phyloP scores from a whole-genome alignment of 2,888 invertebrate species.

The Hololepta plana region DNA sequence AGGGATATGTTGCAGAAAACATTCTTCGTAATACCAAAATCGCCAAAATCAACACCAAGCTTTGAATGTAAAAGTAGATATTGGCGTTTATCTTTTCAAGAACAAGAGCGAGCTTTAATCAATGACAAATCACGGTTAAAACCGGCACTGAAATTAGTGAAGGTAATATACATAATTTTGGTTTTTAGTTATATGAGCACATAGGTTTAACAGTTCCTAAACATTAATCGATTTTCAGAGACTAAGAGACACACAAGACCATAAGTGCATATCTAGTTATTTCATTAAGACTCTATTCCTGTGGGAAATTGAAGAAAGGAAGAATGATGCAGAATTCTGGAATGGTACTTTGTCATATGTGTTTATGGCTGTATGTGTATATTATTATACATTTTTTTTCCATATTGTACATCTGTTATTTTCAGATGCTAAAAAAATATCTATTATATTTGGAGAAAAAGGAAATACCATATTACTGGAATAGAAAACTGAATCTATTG shows the following conservation, averaged over 20 bases:
- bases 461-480: slow-evolving; percentile 25
- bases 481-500: slow-evolving; percentile 20
- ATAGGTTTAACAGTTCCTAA: no score
- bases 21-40: slow-evolving; percentile 22
- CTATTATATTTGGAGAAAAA: slow-evolving; percentile 11
- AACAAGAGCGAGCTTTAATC: slow-evolving; percentile 23
- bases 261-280: slow-evolving; percentile 25
- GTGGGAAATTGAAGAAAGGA: slow-evolving; percentile 17
- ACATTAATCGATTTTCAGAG: no score
- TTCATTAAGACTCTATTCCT: slow-evolving; percentile 29
- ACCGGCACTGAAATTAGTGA: slow-evolving; percentile 20
- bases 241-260: slow-evolving; percentile 23
- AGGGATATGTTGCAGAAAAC: slow-evolving; percentile 14
- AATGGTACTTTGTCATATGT: slow-evolving; percentile 14
- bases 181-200: slow-evolving; percentile 5
- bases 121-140: slow-evolving; percentile 15
- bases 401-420: slow-evolving; percentile 5
- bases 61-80: slow-evolving; percentile 11
- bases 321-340: slow-evolving; percentile 13
- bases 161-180: slow-evolving; percentile 13
- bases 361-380: slow-evolving; percentile 18
- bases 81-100: slow-evolving; percentile 26
- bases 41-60: slow-evolving; percentile 11
- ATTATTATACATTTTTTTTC: background rate
- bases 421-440: slow-evolving; percentile 24